Evolutionary conservation across 2,888 invertebrate genomes (phyloP).

Genomic region (Petrolisthes cinctipes): DNA sequence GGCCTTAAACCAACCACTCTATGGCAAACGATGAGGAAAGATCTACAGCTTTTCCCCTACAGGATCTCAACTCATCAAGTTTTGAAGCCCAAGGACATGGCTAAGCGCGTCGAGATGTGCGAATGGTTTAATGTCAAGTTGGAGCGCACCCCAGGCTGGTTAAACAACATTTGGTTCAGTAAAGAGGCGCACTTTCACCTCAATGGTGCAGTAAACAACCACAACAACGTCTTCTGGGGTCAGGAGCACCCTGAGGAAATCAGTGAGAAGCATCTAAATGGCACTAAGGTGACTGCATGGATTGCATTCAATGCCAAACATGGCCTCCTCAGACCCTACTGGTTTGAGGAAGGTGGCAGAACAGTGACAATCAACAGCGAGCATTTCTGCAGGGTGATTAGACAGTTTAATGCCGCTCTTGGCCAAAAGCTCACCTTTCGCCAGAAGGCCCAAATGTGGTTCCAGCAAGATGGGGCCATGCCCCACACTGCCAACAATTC

Average conservation of each 20-base stretch:
- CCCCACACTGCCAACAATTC: conserved; percentile 14
- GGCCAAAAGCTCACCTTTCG: neutral
- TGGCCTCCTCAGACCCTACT: conserved; percentile 15
- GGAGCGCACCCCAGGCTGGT: too few species aligned
- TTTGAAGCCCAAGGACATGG: too few species aligned
- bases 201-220: neutral
- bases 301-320: conserved; percentile 23
- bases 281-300: conserved; percentile 1
- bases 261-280: neutral
- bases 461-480: conserved; percentile 8
- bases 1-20: too few species aligned
- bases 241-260: neutral
- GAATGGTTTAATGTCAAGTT: too few species aligned
- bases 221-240: conserved; percentile 13
- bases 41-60: too few species aligned
- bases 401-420: neutral
- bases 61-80: too few species aligned
- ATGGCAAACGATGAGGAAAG: too few species aligned
- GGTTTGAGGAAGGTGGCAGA: conserved; percentile 22
- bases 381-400: conserved; percentile 11
- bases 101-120: too few species aligned
- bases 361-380: conserved; percentile 14
- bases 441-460: neutral
- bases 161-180: conserved; percentile 22
- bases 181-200: conserved; percentile 17